Evolutionary conservation across 2,113 vertebrate species (phyloP), one percentile per base, ranked within the genome.

Genomic region (Pipra filicauda): DNA sequence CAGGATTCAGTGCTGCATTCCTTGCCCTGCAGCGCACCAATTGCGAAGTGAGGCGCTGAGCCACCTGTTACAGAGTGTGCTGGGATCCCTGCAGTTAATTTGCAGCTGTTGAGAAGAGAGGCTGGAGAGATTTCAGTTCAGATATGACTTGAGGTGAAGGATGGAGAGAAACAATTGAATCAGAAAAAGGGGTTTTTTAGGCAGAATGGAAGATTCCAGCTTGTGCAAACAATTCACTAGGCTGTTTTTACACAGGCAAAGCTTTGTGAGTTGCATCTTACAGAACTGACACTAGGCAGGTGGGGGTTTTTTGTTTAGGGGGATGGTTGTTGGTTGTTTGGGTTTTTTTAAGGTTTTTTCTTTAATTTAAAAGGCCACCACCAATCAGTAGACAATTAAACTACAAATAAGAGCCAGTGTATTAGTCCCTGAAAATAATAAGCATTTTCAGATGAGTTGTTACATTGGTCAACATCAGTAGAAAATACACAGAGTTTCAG

Each of bases 101-200:
- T 87, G 91, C 95, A 96, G 88, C 95, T 95, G 88, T 91, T 88
- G 65, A 62, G 70, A 51, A 64, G 61, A 52, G 58, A 79, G 75
- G 51, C 65, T 64, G 39, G 35, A 33, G 73, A n/a, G 52, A 57
- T 52, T 88, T 46, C 54, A 14, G 59, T 41, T 76, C 54, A 76
- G 24, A 70, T 24, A 72, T 6, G 30, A 37, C 48, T 37, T 22
- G 71, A 81, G 48, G 15, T 55, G 15, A 87, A 87, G 80, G 76
- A 83, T 93, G 89, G 71, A 88, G 52, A 54, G 64, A 85, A 81
- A 73, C 41, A 76, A 65, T 18, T 48, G 31, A 72, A 54, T 55
- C 8, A 9, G 49, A 31, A 59, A 76, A 95, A 35, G 31, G 33
- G 30, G 13, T 0, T 55, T 71, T 77, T 67, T 26, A 41, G 75